A percentile compares a stretch with the other conserved stretches of the same genome.
Evolutionary conservation across 2,113 vertebrate genomes (phyloP).

Genomic region (Alethe castanea): DNA sequence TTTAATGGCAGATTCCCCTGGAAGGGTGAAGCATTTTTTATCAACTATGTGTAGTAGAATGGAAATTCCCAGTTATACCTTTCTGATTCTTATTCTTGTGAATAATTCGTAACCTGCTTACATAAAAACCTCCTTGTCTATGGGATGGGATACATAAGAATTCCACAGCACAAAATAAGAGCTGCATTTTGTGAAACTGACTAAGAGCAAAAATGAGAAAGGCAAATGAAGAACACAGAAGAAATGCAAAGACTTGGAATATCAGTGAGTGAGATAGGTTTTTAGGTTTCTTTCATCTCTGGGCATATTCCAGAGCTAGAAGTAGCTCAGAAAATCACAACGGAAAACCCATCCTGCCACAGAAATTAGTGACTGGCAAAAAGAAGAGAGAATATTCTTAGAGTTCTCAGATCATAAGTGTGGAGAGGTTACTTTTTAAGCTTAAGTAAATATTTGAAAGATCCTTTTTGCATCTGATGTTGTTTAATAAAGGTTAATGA

Average conservation of each 20-base stretch:
- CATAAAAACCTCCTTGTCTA: neutral
- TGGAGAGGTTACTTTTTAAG: neutral
- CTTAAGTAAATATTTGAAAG: neutral
- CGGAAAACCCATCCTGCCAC: neutral
- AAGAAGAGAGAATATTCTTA: neutral
- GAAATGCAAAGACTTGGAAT: neutral
- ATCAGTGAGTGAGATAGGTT: neutral
- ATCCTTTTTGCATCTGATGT: neutral
- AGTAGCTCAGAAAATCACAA: neutral
- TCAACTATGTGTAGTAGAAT: neutral
- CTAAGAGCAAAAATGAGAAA: neutral
- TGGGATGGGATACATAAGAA: neutral
- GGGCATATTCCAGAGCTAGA: neutral
- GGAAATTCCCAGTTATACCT: neutral
- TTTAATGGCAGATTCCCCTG: neutral
- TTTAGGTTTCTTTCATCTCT: neutral
- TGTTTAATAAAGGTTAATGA: neutral
- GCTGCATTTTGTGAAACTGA: neutral
- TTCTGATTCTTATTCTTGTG: neutral
- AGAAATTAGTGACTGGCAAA: neutral
- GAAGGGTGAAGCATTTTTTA: accelerated
- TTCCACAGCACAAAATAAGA: neutral
- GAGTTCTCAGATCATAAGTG: accelerated
- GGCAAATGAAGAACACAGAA: neutral
- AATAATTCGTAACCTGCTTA: neutral